Conservation (phyloP, 2,113 vertebrate genomes). For the Chionomys nivalis region DNA sequence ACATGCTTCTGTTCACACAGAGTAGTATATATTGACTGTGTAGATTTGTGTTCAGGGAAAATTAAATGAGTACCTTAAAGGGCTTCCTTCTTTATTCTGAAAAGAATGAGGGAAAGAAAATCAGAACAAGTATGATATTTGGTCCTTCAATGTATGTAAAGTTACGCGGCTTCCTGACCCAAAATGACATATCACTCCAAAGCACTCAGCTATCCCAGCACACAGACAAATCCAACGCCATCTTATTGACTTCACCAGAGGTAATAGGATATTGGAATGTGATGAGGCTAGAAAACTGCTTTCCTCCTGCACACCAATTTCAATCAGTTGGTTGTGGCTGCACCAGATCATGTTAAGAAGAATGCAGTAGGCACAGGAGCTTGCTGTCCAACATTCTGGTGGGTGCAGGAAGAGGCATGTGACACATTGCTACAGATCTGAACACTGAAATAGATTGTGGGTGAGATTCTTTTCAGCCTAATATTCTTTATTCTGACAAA, state of each 20-base stretch:
- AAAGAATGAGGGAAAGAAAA: background rate
- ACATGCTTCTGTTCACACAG: background rate
- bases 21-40: background rate
- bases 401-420: background rate
- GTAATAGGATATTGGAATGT: background rate
- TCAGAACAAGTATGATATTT: background rate
- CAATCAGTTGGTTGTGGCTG: background rate
- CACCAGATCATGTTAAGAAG: background rate
- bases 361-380: background rate
- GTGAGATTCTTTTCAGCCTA: constrained; percentile 28
- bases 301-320: background rate
- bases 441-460: constrained; percentile 31
- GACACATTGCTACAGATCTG: constrained; percentile 33
- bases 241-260: background rate
- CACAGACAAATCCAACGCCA: background rate
- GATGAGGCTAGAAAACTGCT: background rate
- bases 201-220: background rate
- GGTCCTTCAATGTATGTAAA: background rate
- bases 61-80: background rate
- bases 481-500: constrained; percentile 50
- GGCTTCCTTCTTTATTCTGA: background rate
- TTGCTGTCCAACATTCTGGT: background rate
- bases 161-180: background rate
- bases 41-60: background rate
- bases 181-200: background rate